phyloP scores from a whole-genome alignment of 2,797 vertebrate species.

The Propithecus deckenii region DNA sequence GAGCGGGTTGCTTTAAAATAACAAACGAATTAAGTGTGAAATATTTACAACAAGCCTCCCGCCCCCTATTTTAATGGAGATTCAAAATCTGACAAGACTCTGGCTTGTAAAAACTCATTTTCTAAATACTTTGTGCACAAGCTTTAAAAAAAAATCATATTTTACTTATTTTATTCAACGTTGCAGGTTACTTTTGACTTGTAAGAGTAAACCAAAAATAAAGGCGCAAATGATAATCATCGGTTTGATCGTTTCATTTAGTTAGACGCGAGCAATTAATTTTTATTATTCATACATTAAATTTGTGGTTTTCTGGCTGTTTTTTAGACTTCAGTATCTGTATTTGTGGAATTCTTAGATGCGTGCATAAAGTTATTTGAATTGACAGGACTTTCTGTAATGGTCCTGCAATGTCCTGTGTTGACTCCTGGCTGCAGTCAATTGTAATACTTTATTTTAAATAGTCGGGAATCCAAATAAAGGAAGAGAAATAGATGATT shows the following conservation, averaged over 20 bases:
- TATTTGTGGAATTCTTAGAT: conserved; percentile 19
- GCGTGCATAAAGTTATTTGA: not conserved
- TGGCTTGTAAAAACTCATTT: not conserved
- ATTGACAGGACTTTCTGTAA: not conserved
- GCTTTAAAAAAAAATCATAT: not conserved
- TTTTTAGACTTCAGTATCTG: not conserved
- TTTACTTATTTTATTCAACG: conserved; percentile 8
- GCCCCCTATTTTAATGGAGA: conserved; percentile 67
- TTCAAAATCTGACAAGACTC: conserved; percentile 45
- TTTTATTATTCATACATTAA: not conserved
- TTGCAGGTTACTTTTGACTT: not conserved
- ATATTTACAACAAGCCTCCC: conserved; percentile 75
- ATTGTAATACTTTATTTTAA: conserved; percentile 40
- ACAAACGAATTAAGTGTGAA: conserved; percentile 80
- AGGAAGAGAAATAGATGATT: not conserved
- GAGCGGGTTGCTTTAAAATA: conserved; percentile 71
- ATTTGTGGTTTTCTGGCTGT: not conserved
- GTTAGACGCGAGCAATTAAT: not conserved
- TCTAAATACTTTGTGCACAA: not conserved
- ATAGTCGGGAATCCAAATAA: conserved; percentile 36
- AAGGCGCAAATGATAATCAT: not conserved
- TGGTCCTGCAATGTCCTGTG: not conserved
- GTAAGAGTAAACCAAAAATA: not conserved
- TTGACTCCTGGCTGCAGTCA: not conserved
- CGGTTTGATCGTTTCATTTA: not conserved